These are phyloP conservation scores for Puffinus mauretanicus DNA, from an alignment of 2,113 vertebrate genomes.

Conservation along the genomic window DNA sequence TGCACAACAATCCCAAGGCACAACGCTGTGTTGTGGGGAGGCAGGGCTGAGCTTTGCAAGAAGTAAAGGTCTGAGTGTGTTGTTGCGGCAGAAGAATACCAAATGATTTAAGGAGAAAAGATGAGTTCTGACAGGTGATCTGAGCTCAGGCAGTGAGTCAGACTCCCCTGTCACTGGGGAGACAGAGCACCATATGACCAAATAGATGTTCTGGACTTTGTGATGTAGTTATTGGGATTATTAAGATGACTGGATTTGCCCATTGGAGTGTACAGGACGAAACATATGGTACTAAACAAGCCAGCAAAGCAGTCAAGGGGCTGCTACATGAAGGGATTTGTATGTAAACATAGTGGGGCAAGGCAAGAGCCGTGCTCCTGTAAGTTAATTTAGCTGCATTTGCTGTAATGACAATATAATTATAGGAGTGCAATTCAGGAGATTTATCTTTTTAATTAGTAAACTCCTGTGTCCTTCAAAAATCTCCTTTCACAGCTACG, in stretches of 20 bases:
- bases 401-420: slow-evolving; percentile 33
- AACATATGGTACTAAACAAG: slow-evolving; percentile 43
- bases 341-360: not conserved
- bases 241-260: slow-evolving; percentile 28
- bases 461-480: slow-evolving; percentile 56
- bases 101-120: slow-evolving; percentile 10
- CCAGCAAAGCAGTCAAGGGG: slow-evolving; percentile 3
- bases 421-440: slow-evolving; percentile 31
- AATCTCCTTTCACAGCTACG: slow-evolving; percentile 4
- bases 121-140: slow-evolving; percentile 12
- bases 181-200: slow-evolving; percentile 5
- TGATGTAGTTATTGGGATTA: not conserved
- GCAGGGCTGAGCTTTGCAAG: not conserved
- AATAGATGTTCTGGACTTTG: slow-evolving; percentile 11
- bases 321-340: slow-evolving; percentile 20
- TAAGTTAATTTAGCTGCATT: slow-evolving; percentile 5
- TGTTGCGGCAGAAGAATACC: not conserved
- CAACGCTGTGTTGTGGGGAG: not conserved
- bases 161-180: not conserved
- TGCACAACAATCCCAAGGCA: not conserved
- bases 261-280: not conserved
- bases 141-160: not conserved
- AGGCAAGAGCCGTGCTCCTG: slow-evolving; percentile 21
- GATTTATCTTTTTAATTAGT: slow-evolving; percentile 67
- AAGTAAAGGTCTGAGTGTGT: not conserved